Conservation (phyloP, 2,113 vertebrate genomes). For the Suncus etruscus region DNA sequence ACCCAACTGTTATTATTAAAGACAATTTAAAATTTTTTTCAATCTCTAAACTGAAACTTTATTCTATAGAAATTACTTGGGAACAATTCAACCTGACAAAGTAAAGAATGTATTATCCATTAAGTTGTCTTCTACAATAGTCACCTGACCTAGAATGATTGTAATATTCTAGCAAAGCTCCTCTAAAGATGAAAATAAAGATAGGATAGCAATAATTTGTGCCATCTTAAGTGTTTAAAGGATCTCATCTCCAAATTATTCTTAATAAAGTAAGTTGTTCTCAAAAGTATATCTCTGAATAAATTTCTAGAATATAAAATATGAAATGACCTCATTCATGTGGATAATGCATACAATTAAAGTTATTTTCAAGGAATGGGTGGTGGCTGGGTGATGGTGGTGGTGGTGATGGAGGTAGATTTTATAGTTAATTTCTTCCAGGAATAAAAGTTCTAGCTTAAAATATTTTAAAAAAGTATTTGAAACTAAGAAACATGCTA, state of each 20-base stretch:
- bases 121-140: not conserved
- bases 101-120: not conserved
- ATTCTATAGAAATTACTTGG: not conserved
- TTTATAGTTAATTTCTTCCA: not conserved
- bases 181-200: slow-evolving; percentile 43
- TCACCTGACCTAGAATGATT: not conserved
- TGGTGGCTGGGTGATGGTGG: too few relatives aligned
- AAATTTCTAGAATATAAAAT: not conserved
- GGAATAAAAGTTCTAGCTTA: not conserved
- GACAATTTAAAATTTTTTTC: slow-evolving; percentile 9
- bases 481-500: not conserved
- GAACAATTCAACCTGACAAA: slow-evolving; percentile 13
- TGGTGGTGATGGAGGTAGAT: not conserved
- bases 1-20: not conserved
- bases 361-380: slow-evolving; percentile 25
- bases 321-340: not conserved
- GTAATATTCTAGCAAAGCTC: slow-evolving; percentile 2
- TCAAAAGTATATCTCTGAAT: not conserved
- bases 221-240: not conserved
- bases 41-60: not conserved
- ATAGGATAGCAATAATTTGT: not conserved
- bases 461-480: not conserved
- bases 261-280: not conserved
- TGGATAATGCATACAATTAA: not conserved
- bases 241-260: slow-evolving; percentile 9